These are phyloP conservation scores for Hafferia zeledoni DNA, from an alignment of 2,797 vertebrate species.

Conservation along the genomic window DNA sequence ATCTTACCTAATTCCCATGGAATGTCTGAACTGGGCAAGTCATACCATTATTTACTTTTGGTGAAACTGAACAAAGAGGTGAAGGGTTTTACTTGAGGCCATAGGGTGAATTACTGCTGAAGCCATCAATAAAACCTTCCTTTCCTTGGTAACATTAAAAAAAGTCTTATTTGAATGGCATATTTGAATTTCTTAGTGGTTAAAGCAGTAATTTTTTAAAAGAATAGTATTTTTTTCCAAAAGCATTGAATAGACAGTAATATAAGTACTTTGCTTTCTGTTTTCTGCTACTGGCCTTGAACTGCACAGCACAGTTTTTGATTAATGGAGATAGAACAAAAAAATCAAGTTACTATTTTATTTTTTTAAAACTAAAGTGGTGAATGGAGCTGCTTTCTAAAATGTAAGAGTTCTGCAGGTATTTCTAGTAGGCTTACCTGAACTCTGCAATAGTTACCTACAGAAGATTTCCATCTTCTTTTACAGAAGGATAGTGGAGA, in stretches of 20 bases:
- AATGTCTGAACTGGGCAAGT: background rate
- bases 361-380: background rate
- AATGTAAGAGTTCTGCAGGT: background rate
- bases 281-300: background rate
- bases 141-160: background rate
- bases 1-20: background rate
- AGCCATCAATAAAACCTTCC: background rate
- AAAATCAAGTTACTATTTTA: background rate
- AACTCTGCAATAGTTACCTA: background rate
- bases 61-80: background rate
- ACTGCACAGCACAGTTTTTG: background rate
- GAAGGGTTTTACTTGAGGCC: background rate
- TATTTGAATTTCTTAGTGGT: background rate
- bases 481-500: background rate
- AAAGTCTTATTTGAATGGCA: no score
- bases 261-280: background rate
- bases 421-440: background rate
- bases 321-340: rapidly evolving
- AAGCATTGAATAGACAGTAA: background rate
- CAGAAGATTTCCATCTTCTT: background rate
- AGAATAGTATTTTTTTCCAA: background rate
- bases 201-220: background rate
- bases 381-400: background rate
- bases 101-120: background rate
- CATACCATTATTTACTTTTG: background rate